Percentiles rank a stretch among this genome's conserved stretches.
These are phyloP conservation scores for Caretta caretta DNA, from an alignment of 2,113 vertebrate species.

Conservation along the genomic window DNA sequence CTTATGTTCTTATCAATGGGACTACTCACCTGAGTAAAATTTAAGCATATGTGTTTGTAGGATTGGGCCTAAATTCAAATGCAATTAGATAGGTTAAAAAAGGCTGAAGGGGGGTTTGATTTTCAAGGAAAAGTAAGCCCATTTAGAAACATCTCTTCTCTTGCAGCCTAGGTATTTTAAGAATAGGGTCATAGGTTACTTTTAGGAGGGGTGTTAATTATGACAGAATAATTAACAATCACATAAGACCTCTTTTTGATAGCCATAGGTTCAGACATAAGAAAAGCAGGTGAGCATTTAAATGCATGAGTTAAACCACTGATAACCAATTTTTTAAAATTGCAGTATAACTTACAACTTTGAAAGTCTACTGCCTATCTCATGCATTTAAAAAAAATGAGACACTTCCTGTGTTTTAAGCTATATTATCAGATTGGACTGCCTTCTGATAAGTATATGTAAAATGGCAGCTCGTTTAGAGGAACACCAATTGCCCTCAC, in stretches of 20 bases:
- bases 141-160: neutral
- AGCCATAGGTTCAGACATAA: neutral
- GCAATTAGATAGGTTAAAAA: neutral
- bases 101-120: neutral
- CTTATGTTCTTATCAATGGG: neutral
- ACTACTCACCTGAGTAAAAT: neutral
- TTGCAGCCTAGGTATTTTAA: neutral
- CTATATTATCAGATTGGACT: neutral
- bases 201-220: neutral
- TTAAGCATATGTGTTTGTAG: neutral
- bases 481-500: neutral
- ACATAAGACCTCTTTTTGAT: neutral
- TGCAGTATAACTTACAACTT: neutral
- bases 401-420: neutral
- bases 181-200: neutral
- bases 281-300: neutral
- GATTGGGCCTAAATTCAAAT: neutral
- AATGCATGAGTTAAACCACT: neutral
- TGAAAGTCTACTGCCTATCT: neutral
- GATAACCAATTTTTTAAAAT: neutral
- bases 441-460: neutral
- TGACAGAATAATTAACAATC: neutral
- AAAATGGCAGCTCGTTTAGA: neutral
- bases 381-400: neutral
- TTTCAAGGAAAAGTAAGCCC: neutral